phyloP scores from a whole-genome alignment of 2,113 vertebrate species.

The Chaetodon auriga region DNA sequence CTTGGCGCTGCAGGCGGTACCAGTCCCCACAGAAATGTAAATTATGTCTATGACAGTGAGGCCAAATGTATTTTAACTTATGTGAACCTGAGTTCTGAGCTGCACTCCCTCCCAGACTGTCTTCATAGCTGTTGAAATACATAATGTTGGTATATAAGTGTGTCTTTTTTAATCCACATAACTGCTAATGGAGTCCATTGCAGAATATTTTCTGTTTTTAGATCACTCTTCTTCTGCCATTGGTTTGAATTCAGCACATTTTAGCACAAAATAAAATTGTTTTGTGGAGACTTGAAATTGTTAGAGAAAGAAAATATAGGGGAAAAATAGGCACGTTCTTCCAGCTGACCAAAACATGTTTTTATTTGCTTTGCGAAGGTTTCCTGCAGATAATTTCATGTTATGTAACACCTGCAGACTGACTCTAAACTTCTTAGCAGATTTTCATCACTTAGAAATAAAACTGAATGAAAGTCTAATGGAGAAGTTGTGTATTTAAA shows the following conservation, averaged over 20 bases:
- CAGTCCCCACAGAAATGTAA: constrained; percentile 51
- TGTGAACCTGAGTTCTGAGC: constrained; percentile 10
- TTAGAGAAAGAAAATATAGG: too few species aligned
- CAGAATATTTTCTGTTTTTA: neutral
- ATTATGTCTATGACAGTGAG: constrained; percentile 44
- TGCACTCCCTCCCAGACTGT: neutral
- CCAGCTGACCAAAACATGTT: neutral
- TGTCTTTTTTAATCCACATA: neutral
- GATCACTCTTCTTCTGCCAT: neutral
- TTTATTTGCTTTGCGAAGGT: neutral
- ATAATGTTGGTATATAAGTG: too few species aligned
- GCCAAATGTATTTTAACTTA: constrained; percentile 40
- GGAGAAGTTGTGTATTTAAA: neutral
- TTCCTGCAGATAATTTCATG: too few species aligned
- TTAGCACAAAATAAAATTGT: neutral
- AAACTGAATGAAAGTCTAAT: too few species aligned
- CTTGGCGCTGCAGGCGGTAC: constrained; percentile 39
- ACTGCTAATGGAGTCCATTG: neutral
- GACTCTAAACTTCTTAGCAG: too few species aligned
- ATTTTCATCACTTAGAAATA: too few species aligned
- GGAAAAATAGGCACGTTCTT: too few species aligned
- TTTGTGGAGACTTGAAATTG: neutral
- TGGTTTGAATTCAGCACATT: neutral
- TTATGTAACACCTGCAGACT: neutral
- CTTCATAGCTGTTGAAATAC: neutral